Percentiles rank a stretch among this genome's conserved stretches.
phyloP scores from a whole-genome alignment of 2,888 invertebrate genomes.

The Anarsia innoxiella region DNA sequence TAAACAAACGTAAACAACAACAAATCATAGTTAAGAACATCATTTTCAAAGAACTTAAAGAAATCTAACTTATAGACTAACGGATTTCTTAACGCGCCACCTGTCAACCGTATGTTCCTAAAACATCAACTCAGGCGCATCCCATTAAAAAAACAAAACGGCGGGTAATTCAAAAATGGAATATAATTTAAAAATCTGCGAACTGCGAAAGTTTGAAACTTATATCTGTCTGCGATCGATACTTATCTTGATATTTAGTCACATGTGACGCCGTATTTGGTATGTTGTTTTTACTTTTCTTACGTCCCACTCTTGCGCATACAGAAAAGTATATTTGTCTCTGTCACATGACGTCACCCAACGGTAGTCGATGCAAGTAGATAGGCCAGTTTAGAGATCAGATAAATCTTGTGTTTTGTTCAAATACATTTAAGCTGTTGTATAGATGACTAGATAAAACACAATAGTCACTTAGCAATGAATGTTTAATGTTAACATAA shows the following conservation, averaged over 20 bases:
- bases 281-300: conserved; percentile 55
- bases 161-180: conserved; percentile 25
- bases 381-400: conserved; percentile 14
- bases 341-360: conserved; percentile 54
- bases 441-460: conserved; percentile 1
- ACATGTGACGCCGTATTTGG: conserved; percentile 71
- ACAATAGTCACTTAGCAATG: not conserved
- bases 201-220: conserved; percentile 37
- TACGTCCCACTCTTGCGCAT: conserved; percentile 29
- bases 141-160: conserved; percentile 16
- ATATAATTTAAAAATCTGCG: conserved; percentile 37
- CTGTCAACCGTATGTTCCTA: conserved; percentile 41
- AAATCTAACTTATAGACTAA: conserved; percentile 13
- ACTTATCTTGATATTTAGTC: conserved; percentile 59
- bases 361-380: conserved; percentile 37
- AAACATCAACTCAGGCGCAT: conserved; percentile 38
- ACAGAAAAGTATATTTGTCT: conserved; percentile 27
- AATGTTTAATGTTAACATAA: too few relatives aligned
- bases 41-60: conserved; percentile 5
- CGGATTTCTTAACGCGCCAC: conserved; percentile 14
- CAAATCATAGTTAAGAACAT: too few relatives aligned
- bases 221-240: conserved; percentile 34
- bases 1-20: too few relatives aligned
- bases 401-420: conserved; percentile 11
- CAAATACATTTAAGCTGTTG: conserved; percentile 8